Conservation (phyloP, 2,888 invertebrate species). For the Escarpia spicata region DNA sequence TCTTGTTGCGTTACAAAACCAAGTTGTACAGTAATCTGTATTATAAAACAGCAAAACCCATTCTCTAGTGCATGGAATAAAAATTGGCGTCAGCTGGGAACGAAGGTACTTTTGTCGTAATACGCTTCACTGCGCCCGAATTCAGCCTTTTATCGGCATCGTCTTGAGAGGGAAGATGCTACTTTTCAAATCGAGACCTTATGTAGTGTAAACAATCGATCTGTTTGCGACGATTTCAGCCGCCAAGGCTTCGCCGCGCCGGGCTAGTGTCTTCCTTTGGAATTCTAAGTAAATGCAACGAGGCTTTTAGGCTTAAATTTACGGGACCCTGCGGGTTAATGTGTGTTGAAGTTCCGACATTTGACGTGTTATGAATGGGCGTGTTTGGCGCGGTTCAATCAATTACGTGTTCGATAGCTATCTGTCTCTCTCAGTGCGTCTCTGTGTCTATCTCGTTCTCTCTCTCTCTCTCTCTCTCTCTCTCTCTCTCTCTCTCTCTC, state of each 20-base stretch:
- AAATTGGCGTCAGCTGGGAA: not conserved
- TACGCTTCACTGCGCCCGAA: not conserved
- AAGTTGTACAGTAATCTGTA: not conserved
- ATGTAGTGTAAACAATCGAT: not conserved
- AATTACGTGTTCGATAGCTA: conserved; percentile 3
- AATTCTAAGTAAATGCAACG: not conserved
- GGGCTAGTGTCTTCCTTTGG: not conserved
- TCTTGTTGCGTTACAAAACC: too few relatives aligned
- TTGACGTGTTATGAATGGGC: not conserved
- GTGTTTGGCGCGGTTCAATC: not conserved
- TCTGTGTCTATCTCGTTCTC: too few relatives aligned
- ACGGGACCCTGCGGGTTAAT: not conserved
- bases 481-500: too few relatives aligned
- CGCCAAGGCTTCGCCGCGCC: not conserved
- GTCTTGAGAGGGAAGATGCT: not conserved
- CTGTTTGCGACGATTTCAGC: not conserved
- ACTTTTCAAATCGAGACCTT: conserved; percentile 3
- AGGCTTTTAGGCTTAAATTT: not conserved
- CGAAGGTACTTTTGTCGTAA: not conserved
- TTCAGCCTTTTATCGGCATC: not conserved
- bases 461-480: too few relatives aligned
- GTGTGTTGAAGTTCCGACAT: not conserved
- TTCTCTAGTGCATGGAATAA: not conserved
- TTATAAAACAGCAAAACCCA: not conserved
- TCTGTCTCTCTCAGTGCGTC: not conserved